Evolutionary conservation across 2,888 invertebrate genomes (phyloP).

Genomic region (Meghimatium bilineatum): DNA sequence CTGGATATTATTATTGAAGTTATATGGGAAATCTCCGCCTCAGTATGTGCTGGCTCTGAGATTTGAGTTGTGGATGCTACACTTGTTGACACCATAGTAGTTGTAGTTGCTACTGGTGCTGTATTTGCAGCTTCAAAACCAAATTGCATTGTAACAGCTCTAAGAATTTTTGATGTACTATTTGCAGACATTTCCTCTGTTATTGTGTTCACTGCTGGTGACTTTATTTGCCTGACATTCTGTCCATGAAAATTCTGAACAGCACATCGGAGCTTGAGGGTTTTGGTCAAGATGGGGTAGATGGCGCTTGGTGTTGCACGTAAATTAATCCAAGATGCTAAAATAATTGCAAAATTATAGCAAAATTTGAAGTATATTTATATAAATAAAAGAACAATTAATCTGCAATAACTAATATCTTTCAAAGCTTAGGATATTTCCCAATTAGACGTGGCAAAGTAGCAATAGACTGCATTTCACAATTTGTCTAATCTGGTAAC

Average conservation of each 20-base stretch:
- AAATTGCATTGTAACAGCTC: no score
- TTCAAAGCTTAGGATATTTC: no score
- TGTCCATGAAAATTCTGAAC: background rate
- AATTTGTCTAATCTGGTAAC: no score
- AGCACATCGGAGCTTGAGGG: constrained; percentile 25
- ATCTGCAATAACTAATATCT: no score
- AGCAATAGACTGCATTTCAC: no score
- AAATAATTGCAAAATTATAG: background rate
- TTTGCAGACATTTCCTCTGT: background rate
- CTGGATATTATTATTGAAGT: constrained; percentile 22
- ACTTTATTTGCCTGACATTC: background rate
- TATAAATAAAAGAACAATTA: no score
- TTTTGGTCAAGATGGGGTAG: constrained; percentile 31
- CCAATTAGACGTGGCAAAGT: no score
- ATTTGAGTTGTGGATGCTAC: background rate
- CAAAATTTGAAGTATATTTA: background rate
- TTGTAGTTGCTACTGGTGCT: background rate
- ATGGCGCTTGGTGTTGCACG: constrained; percentile 2
- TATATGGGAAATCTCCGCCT: constrained; percentile 15
- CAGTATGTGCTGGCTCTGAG: background rate
- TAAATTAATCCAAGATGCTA: constrained; percentile 5
- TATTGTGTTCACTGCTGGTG: background rate
- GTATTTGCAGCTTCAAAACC: background rate
- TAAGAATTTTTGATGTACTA: background rate
- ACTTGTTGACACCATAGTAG: background rate